Evolutionary conservation across 2,113 vertebrate species (phyloP).

Genomic region (Spermophilus dauricus): DNA sequence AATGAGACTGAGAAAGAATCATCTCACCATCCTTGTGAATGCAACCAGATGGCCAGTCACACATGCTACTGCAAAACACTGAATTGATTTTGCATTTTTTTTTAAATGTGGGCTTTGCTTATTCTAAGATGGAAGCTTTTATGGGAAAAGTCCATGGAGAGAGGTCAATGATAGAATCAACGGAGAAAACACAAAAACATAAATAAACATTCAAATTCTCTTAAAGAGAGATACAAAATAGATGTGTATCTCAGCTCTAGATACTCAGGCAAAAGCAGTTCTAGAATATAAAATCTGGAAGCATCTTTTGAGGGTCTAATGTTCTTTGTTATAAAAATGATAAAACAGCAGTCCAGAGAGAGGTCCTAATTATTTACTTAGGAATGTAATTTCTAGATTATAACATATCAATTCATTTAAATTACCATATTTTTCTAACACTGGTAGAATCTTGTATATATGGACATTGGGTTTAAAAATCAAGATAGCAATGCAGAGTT

Average conservation of each 20-base stretch:
- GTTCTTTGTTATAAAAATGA: not conserved
- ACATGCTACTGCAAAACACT: slow-evolving; percentile 60
- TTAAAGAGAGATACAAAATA: not conserved
- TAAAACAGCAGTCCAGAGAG: not conserved
- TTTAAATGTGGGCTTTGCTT: slow-evolving; percentile 28
- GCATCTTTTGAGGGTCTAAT: not conserved
- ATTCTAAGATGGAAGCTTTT: slow-evolving; percentile 62
- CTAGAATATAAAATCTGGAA: not conserved
- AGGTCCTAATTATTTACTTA: too few relatives aligned
- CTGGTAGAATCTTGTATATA: too few relatives aligned
- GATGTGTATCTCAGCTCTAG: not conserved
- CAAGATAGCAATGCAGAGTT: too few relatives aligned
- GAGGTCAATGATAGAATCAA: not conserved
- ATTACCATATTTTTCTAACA: too few relatives aligned
- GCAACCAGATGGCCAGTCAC: slow-evolving; percentile 64
- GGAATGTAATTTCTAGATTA: too few relatives aligned
- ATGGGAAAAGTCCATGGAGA: slow-evolving; percentile 15
- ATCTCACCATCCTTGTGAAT: not conserved
- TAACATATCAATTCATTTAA: too few relatives aligned
- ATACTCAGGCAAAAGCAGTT: not conserved
- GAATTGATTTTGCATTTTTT: not conserved
- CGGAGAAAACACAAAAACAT: not conserved
- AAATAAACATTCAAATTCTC: not conserved
- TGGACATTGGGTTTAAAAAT: too few relatives aligned
- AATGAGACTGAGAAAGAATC: not conserved